Percentiles rank a stretch among this genome's conserved stretches.
phyloP scores from a whole-genome alignment of 2,888 invertebrate species.

The Girardia tigrina region DNA sequence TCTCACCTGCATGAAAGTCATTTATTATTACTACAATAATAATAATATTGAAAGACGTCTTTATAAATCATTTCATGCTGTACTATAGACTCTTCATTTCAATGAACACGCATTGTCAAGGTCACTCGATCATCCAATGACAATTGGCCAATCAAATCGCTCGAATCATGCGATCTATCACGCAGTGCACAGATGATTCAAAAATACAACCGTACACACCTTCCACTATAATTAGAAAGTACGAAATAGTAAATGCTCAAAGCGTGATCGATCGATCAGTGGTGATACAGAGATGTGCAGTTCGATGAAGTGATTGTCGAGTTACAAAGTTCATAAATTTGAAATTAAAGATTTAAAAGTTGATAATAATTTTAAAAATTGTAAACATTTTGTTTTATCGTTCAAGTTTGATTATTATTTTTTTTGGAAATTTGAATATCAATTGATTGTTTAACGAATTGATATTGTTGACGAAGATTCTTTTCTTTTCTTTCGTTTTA shows the following conservation, averaged over 20 bases:
- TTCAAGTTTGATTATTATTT: no score
- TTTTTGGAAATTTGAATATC: no score
- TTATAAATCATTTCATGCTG: background rate
- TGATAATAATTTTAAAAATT: no score
- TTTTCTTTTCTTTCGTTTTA: no score
- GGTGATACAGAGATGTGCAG: background rate
- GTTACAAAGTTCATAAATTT: background rate
- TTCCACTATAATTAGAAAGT: background rate
- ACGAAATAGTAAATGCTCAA: background rate
- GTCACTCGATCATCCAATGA: background rate
- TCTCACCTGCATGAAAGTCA: background rate
- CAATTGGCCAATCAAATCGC: background rate
- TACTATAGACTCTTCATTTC: background rate
- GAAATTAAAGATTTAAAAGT: background rate
- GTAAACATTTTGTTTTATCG: no score
- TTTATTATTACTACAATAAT: background rate
- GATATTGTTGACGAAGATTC: no score
- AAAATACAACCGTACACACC: background rate
- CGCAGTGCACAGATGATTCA: background rate
- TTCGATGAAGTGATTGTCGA: background rate
- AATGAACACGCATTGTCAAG: background rate
- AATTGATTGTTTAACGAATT: no score
- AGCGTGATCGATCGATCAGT: background rate
- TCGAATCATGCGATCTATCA: background rate
- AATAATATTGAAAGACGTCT: background rate